phyloP scores from a whole-genome alignment of 2,113 vertebrate genomes.

The Chelonoidis abingdonii region DNA sequence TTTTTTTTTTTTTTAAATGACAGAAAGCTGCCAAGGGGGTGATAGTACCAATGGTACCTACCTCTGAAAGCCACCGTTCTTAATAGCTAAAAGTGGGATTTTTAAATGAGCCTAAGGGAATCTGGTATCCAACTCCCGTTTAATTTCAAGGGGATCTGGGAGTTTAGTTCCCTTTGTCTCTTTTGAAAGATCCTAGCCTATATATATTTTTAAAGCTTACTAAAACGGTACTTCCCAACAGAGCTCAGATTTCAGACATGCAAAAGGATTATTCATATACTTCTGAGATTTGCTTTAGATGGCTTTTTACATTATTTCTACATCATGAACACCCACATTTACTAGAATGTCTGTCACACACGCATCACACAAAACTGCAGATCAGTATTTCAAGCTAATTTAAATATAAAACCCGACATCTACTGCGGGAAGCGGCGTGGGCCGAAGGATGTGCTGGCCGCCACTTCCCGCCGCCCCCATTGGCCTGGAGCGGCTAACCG shows the following conservation, averaged over 20 bases:
- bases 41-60: background rate
- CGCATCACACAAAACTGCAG: background rate
- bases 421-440: background rate
- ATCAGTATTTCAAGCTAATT: background rate
- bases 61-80: background rate
- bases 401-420: background rate
- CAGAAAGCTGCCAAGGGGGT: background rate
- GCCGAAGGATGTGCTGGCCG: too few species aligned
- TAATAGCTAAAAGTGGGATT: background rate
- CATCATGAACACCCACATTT: background rate
- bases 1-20: background rate
- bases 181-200: constrained; percentile 3
- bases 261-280: background rate
- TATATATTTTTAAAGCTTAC: background rate
- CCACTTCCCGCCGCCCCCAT: too few species aligned
- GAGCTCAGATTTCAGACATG: background rate
- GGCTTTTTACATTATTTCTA: background rate
- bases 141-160: background rate
- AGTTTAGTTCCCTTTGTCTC: background rate
- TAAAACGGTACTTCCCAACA: background rate
- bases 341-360: background rate
- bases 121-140: background rate
- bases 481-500: too few species aligned
- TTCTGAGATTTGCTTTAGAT: background rate
- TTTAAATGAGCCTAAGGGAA: background rate